Percentiles rank a stretch among this genome's conserved stretches.
Evolutionary conservation across 2,113 vertebrate genomes (phyloP).

Genomic region (Mirounga angustirostris): DNA sequence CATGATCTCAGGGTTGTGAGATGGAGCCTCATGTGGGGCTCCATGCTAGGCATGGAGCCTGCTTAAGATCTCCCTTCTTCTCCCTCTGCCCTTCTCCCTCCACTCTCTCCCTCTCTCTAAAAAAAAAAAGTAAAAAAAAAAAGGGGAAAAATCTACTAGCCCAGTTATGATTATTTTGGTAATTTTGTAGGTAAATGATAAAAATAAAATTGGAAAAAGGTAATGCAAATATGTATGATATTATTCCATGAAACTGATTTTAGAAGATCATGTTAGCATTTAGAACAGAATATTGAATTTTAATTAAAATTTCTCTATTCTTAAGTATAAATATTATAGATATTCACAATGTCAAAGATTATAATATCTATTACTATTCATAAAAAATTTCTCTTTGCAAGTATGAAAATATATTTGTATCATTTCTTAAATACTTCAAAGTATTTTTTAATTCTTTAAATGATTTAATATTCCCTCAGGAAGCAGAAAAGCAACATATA

Average conservation of each 20-base stretch:
- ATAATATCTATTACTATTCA: conserved; percentile 40
- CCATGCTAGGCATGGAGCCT: background rate
- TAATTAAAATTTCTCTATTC: conserved; percentile 27
- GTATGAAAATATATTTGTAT: conserved; percentile 30
- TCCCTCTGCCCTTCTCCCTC: background rate
- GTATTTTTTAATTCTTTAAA: background rate
- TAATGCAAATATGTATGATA: background rate
- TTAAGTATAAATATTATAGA: background rate
- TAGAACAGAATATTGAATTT: conserved; percentile 57
- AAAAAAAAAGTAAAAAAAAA: background rate
- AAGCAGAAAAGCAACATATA: background rate
- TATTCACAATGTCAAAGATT: background rate
- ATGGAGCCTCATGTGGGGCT: background rate
- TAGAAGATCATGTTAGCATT: conserved; percentile 36
- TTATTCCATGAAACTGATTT: conserved; percentile 42
- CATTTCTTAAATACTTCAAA: conserved; percentile 10
- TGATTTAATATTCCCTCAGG: background rate
- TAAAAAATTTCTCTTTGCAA: background rate
- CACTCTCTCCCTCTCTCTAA: background rate
- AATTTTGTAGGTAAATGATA: conserved; percentile 44
- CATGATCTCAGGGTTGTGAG: background rate
- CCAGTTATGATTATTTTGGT: background rate
- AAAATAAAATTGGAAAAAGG: conserved; percentile 30
- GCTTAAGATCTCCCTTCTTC: background rate
- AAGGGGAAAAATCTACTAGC: background rate